phyloP scores from a whole-genome alignment of 2,888 invertebrate genomes.

The Elysia crispata region DNA sequence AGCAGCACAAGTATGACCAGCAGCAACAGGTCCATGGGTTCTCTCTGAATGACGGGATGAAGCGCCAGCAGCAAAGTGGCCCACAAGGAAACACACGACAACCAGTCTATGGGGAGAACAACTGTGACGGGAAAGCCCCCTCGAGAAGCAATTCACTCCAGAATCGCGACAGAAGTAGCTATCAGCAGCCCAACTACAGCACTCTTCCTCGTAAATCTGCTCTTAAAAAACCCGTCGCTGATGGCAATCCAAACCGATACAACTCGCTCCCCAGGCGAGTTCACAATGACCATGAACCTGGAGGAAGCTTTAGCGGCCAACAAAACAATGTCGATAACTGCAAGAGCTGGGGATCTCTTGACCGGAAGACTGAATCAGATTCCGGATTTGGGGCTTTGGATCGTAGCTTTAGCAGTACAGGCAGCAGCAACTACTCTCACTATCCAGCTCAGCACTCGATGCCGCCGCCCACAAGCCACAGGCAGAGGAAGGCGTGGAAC shows the following conservation, averaged over 20 bases:
- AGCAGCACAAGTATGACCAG: too few relatives aligned
- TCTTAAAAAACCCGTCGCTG: too few relatives aligned
- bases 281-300: not conserved
- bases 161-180: too few relatives aligned
- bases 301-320: not conserved
- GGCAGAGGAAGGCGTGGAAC: not conserved
- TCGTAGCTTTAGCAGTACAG: not conserved
- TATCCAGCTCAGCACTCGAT: slow-evolving; percentile 2
- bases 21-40: not conserved
- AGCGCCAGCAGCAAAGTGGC: not conserved
- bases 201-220: too few relatives aligned
- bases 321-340: not conserved
- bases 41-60: not conserved
- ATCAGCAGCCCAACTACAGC: too few relatives aligned
- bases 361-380: slow-evolving; percentile 37
- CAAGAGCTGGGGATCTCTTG: not conserved
- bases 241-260: not conserved
- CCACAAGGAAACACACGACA: not conserved
- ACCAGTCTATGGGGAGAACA: not conserved
- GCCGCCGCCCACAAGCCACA: not conserved
- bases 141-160: too few relatives aligned
- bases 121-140: not conserved
- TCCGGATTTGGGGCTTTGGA: slow-evolving; percentile 28
- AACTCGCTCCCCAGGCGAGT: not conserved
- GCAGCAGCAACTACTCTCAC: slow-evolving; percentile 25